Base-by-base conservation (phyloP, 1,140 invertebrate genomes). In the Drosophila hydei region DNA sequence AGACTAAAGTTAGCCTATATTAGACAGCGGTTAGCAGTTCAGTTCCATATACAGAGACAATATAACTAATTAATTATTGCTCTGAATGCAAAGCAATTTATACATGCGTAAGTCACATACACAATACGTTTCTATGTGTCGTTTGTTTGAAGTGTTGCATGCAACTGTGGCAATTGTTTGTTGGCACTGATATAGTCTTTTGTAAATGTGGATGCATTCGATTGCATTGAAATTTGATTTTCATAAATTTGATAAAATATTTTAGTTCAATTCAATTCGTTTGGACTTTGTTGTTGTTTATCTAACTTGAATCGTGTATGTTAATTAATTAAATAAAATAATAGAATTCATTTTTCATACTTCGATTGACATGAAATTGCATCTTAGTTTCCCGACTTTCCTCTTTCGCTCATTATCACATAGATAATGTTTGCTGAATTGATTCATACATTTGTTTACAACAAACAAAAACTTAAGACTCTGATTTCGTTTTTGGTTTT, bases 1-100 rank as follows among this genome's bases (percentile, higher is more conserved):
- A 42, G 23, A 14, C 52, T n/a, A 43, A 42, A 45, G 27, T 21
- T 73, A 72, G 63, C 78, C 52, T 74, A 70, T 81, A 59, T 50
- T 47, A 62, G 59, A 50, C 55, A 56, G 73, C 63, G 79, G 59
- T 73, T 61, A 30, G 45, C 54, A 52, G 62, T 56, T 48, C 62
- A 30, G 50, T 52, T 55, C 19, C 51, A 72, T 43, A 6, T 21
- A 42, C n/a, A 19, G 62, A 48, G n/a, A 18, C 14, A 5, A 42
- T 42, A 42, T 18, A 42, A 42, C 38, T 42, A 42, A 42, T 42
- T 42, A 42, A n/a, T 42, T 42, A 16, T 16, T 42, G 38, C 38
- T 42, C 38, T 7, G 38, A 42, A 42, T 42, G 38, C 38, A 42
- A 16, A 16, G 5, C n/a, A 16, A 18, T 16, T 18, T 42, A 16